Evolutionary conservation across 1,140 invertebrate species (phyloP), one percentile per base, ranked within the genome.

Genomic region (Pararge aegeria): DNA sequence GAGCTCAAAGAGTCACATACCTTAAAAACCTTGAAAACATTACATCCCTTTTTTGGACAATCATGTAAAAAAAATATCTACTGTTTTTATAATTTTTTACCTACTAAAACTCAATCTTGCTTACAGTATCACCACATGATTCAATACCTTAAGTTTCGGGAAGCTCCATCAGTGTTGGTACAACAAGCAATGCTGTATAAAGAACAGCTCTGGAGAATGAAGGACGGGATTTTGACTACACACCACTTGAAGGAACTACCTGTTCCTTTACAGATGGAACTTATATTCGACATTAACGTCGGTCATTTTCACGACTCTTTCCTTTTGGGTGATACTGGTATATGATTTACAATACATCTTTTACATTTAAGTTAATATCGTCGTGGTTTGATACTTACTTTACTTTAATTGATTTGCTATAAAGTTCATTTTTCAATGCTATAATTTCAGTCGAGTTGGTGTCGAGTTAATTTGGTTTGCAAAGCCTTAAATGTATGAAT

Each of bases 251-350:
- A 81, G 19, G 73, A 78, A 58, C 55, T 89, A 13, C 83, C 86
- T 1, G 46, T 75, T n/a, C 67, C 83, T 0, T 65, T 89, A 50
- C 80, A 83, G 55, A 89, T 83, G 82, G 86, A 89, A 57, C 71
- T 89, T 6, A 86, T 89, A 20, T 89, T 87, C 50, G 86, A 89
- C 57, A 81, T 89, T 27, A 89, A 87, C 42, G 80, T 89, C 15
- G 74, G 71, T 18, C 72, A 82, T 50, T 86, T 87, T 55, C 83
- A 89, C 51, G 77, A 78, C 12, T 74, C 82, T 0, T 40, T 87
- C 24, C 66, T 89, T 2, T 79, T 89, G 54, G 64, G 71, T 59
- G 75, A 86, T 55, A 68, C 77, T 9, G 69, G 86, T 89, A 63
- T 61, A 57, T 46, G 18, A 44, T 37, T 54, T 55, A 40, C 42